These are phyloP conservation scores for Rhipidura dahli DNA, from an alignment of 2,113 vertebrate genomes.

Conservation along the genomic window DNA sequence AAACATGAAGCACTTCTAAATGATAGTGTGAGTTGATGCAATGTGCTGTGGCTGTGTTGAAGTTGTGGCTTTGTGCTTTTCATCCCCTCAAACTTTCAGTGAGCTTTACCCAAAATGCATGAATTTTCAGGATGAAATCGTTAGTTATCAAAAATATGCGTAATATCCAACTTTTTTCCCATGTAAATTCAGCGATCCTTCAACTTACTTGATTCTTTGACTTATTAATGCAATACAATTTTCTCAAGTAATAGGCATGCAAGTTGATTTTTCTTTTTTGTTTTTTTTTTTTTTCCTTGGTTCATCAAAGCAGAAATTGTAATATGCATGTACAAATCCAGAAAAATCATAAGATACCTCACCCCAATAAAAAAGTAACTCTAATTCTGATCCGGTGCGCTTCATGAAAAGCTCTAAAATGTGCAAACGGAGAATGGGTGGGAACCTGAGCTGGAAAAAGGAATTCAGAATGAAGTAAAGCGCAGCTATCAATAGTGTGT, in stretches of 20 bases:
- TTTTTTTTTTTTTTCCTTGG: not conserved
- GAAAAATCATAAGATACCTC: not conserved
- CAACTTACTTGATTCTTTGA: not conserved
- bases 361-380: not conserved
- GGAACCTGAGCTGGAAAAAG: not conserved
- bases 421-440: not conserved
- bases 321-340: not conserved
- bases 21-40: not conserved
- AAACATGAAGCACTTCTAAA: not conserved
- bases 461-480: not conserved
- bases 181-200: not conserved
- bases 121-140: not conserved
- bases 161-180: not conserved
- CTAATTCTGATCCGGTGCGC: not conserved
- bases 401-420: not conserved
- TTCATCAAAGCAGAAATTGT: not conserved
- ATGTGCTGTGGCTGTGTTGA: no score
- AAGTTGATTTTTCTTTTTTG: not conserved
- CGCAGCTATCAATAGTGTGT: not conserved
- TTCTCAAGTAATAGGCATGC: not conserved
- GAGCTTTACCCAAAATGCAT: not conserved
- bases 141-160: not conserved
- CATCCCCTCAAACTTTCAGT: not conserved
- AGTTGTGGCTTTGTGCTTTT: not conserved
- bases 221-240: not conserved